Conservation (phyloP, 2,888 invertebrate species). For the Lycia hirtaria region DNA sequence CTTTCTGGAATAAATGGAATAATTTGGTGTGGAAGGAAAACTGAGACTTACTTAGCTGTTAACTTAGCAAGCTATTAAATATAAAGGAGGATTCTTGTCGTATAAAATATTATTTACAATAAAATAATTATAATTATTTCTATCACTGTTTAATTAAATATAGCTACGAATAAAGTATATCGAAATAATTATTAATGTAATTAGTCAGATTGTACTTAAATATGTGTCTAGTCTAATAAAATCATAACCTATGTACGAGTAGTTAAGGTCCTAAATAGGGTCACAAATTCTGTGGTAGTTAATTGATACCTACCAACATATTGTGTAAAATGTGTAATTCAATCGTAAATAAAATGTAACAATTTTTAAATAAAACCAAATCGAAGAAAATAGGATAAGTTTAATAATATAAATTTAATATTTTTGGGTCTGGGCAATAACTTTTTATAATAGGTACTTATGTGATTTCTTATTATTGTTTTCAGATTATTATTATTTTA, state of each 20-base stretch:
- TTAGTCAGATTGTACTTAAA: constrained; percentile 23
- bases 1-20: too few relatives aligned
- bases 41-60: too few relatives aligned
- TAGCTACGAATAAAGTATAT: neutral
- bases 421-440: constrained; percentile 11
- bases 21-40: too few relatives aligned
- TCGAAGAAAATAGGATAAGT: neutral
- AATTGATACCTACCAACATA: too few relatives aligned
- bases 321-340: too few relatives aligned
- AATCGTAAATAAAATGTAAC: too few relatives aligned
- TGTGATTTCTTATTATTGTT: constrained; percentile 5
- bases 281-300: too few relatives aligned
- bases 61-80: too few relatives aligned
- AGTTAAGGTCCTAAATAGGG: too few relatives aligned
- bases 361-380: neutral
- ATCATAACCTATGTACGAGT: neutral
- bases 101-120: neutral
- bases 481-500: neutral
- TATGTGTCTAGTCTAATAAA: constrained; percentile 27
- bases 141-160: neutral
- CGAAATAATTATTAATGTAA: constrained; percentile 1
- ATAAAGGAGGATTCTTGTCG: neutral
- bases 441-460: neutral
- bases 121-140: neutral
- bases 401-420: neutral